Conservation (phyloP, 2,888 invertebrate species). For the Urechis unicinctus region DNA sequence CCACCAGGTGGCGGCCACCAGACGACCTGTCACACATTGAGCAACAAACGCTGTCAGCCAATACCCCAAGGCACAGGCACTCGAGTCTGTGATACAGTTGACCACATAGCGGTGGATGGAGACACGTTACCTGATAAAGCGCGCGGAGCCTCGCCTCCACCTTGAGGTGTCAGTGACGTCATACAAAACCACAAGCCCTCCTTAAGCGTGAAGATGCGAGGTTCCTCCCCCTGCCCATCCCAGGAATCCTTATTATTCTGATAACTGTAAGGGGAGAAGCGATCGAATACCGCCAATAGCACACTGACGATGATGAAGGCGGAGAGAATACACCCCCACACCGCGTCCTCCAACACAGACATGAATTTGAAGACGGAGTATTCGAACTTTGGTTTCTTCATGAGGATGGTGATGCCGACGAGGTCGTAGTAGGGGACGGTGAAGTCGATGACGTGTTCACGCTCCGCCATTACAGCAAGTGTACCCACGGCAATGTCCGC, state of each 20-base stretch:
- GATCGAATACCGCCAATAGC: slow-evolving; percentile 93
- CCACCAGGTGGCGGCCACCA: slow-evolving; percentile 99
- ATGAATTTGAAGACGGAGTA: slow-evolving; percentile 94
- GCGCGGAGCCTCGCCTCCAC: slow-evolving; percentile 56
- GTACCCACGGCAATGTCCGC: slow-evolving; percentile 93
- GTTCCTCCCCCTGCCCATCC: slow-evolving; percentile 75
- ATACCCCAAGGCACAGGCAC: background rate
- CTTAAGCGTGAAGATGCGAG: slow-evolving; percentile 86
- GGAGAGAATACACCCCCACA: slow-evolving; percentile 76
- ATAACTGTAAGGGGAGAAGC: slow-evolving; percentile 70
- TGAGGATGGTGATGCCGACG: slow-evolving; percentile 92
- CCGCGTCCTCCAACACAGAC: slow-evolving; percentile 89
- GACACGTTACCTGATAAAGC: slow-evolving; percentile 75
- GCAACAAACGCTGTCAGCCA: background rate
- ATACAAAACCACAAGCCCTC: slow-evolving; percentile 99
- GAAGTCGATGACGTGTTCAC: slow-evolving; percentile 84
- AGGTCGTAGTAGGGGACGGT: slow-evolving; percentile 97
- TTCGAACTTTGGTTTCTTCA: slow-evolving; percentile 80
- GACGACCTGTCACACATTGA: slow-evolving; percentile 58
- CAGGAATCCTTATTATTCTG: slow-evolving; percentile 54
- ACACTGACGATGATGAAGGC: slow-evolving; percentile 54
- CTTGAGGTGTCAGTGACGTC: slow-evolving; percentile 89
- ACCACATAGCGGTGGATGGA: no score
- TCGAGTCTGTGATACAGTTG: no score
- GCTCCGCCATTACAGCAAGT: slow-evolving; percentile 92